Evolutionary conservation across 2,888 invertebrate species (phyloP).

Genomic region (Aleiodes leptofemur): DNA sequence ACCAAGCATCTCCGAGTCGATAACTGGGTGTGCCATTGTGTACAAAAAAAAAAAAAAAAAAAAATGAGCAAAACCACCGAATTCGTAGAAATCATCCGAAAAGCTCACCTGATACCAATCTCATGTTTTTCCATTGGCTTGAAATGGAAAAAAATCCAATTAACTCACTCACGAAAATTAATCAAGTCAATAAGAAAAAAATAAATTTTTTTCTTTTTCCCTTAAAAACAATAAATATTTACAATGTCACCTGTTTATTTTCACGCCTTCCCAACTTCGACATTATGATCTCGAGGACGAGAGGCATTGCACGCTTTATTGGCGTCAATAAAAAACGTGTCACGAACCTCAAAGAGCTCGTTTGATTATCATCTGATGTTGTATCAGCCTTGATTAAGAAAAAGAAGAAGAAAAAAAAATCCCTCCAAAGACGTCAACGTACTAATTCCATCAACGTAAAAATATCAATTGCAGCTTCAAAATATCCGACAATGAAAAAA

Average conservation of each 20-base stretch:
- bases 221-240: not conserved
- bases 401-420: not conserved
- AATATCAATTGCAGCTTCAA: not conserved
- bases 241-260: constrained; percentile 2
- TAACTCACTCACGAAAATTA: not conserved
- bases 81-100: not conserved
- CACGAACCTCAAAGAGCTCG: constrained; percentile 25
- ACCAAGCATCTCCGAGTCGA: constrained; percentile 42
- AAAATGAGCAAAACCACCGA: constrained; percentile 2
- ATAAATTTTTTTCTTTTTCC: not conserved
- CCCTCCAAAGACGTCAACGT: too few relatives aligned
- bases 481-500: not conserved
- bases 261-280: not conserved
- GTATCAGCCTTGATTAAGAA: not conserved
- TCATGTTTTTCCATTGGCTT: not conserved
- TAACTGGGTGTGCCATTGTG: constrained; percentile 52
- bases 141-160: too few relatives aligned
- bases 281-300: constrained; percentile 40
- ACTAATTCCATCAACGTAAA: too few relatives aligned
- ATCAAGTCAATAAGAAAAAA: not conserved
- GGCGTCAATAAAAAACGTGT: constrained; percentile 47
- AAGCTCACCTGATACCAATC: not conserved
- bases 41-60: constrained; percentile 27
- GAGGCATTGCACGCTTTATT: constrained; percentile 53
- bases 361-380: constrained; percentile 17